Evolutionary conservation across 92 coral and sea anemone species (phyloP), one percentile per base, ranked within the genome.

Genomic region (Bergia sp.): DNA sequence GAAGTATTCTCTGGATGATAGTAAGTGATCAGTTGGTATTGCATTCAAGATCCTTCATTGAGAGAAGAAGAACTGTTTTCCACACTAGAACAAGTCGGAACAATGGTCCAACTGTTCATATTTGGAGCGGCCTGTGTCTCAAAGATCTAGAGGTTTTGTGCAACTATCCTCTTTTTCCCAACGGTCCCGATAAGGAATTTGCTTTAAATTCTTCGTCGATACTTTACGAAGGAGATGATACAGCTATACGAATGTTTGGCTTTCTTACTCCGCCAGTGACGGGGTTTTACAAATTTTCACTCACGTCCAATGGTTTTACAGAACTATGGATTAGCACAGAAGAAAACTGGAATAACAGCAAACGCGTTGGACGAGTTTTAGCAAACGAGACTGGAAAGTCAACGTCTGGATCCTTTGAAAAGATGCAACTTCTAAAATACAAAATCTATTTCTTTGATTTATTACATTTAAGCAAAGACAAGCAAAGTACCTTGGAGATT

Each of bases 111-210:
- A 39, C 29, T 29, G 85, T 57, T 13, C 74, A 81, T 81, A 21
- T 61, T 21, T 81, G 85, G 85, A 81, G 85, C 38, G 85, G 85
- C 13, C 3, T 58, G 23, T 81, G 85, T 41, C 36, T 81, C 3
- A 37, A 58, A 61, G 49, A 57, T 39, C 4, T 81, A 38, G 74
- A 40, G 16, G 37, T 42, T 61, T 61, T 81, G 74, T 81, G 85
- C 5, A 81, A 81, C 47, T 81, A 81, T n/a, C 85, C 85, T 1
- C 73, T 81, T 61, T 81, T 81, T 15, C 85, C 85, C 7, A 3
- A 57, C 36, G 29, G 16, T 4, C 85, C 85, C 29, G 85, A 81
- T 3, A 57, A 20, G 6, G 47, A 21, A 61, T 81, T 81, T 7
- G 3, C n/a, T 61, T 61, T 21, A 61, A 61, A 39, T 61, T 57